Conservation (phyloP, 2,888 invertebrate genomes). For the Troilus luridus region DNA sequence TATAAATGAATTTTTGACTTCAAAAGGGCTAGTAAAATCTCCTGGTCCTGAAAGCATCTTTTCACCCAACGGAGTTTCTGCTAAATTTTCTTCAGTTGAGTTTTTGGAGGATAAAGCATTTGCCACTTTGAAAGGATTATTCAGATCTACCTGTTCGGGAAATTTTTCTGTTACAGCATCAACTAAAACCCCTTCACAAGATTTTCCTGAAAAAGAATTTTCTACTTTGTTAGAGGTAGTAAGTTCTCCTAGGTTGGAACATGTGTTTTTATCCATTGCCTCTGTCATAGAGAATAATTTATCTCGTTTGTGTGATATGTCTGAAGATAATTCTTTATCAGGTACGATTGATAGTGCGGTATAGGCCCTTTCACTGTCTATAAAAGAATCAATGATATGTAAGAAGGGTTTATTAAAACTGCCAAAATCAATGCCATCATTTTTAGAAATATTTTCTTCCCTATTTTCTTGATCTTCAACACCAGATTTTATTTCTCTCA, state of each 20-base stretch:
- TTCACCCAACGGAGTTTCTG: not conserved
- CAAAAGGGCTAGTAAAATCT: not conserved
- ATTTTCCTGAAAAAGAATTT: not conserved
- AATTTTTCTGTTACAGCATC: not conserved
- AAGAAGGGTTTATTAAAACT: not conserved
- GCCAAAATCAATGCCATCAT: not conserved
- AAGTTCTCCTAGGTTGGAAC: not conserved
- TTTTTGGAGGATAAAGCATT: not conserved
- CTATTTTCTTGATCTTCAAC: not conserved
- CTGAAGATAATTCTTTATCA: not conserved
- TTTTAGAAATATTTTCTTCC: not conserved
- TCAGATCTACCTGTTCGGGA: not conserved
- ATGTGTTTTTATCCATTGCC: not conserved
- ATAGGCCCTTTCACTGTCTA: constrained; percentile 21
- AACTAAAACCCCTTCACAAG: constrained; percentile 19
- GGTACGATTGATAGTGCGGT: not conserved
- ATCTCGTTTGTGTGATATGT: not conserved
- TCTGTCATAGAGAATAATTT: not conserved
- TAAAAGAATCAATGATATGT: constrained; percentile 25
- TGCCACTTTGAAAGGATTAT: not conserved
- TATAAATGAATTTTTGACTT: not conserved
- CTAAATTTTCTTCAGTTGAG: not conserved
- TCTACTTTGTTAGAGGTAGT: too few relatives aligned
- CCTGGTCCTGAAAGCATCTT: not conserved
- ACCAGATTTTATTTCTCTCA: not conserved